Evolutionary conservation across 2,797 vertebrate genomes (phyloP).

Genomic region (Sciurus carolinensis): DNA sequence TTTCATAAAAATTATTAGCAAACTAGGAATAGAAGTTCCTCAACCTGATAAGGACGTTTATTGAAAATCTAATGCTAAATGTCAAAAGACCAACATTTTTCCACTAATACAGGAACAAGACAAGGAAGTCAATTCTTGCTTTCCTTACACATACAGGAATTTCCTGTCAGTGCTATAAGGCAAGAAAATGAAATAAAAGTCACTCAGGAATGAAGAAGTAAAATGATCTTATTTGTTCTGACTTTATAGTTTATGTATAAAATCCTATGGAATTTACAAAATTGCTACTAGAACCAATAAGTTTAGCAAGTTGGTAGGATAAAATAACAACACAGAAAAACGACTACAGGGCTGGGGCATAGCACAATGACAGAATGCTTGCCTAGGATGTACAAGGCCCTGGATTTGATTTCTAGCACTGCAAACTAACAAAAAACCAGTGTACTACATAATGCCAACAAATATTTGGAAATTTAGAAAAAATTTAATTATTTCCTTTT

Average conservation of each 20-base stretch:
- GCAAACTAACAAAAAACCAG: neutral
- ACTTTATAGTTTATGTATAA: conserved; percentile 7
- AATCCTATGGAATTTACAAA: neutral
- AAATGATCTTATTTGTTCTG: conserved; percentile 23
- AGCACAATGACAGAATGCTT: neutral
- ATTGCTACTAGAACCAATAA: neutral
- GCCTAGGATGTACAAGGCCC: neutral
- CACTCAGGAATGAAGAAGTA: neutral
- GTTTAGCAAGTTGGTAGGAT: neutral
- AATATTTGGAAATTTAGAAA: conserved; percentile 1
- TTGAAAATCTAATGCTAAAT: neutral
- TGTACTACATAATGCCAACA: neutral
- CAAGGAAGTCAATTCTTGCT: neutral
- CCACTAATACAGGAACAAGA: neutral
- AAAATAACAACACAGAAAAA: conserved; percentile 6
- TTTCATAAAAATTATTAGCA: neutral
- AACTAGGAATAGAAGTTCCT: neutral
- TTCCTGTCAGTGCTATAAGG: neutral
- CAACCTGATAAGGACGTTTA: neutral
- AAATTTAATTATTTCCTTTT: neutral
- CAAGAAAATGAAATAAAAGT: conserved; percentile 37
- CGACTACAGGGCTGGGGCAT: neutral
- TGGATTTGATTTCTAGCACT: neutral
- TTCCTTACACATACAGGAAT: neutral
- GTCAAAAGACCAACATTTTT: neutral